Evolutionary conservation across 2,797 vertebrate species (phyloP).

Genomic region (Microchirus variegatus): DNA sequence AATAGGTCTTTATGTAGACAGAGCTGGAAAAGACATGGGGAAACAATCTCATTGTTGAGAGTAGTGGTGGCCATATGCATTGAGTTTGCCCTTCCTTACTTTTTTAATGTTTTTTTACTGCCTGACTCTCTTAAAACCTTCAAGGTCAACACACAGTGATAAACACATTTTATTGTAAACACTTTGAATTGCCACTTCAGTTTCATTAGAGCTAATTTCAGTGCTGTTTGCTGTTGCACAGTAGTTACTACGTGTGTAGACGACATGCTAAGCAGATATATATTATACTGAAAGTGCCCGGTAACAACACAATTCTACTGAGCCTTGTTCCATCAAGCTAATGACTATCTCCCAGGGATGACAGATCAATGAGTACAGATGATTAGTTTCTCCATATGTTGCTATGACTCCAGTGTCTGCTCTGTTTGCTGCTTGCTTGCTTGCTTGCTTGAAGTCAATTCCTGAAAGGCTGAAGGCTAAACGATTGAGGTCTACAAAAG

Average conservation of each 20-base stretch:
- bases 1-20: no score
- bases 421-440: constrained; percentile 28
- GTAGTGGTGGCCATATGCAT: no score
- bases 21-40: no score
- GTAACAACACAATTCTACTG: constrained; percentile 34
- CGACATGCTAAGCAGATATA: constrained; percentile 12
- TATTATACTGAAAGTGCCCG: constrained; percentile 1
- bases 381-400: constrained; percentile 50
- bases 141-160: constrained; percentile 17
- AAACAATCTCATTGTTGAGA: no score
- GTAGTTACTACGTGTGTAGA: neutral
- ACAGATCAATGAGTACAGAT: constrained; percentile 63
- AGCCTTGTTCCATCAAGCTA: constrained; percentile 54
- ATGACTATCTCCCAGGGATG: constrained; percentile 45
- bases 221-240: neutral
- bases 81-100: no score
- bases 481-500: constrained; percentile 62
- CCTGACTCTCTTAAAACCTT: constrained; percentile 5
- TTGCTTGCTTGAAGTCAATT: constrained; percentile 55
- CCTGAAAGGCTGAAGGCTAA: constrained; percentile 46
- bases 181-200: neutral
- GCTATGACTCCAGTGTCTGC: constrained; percentile 29
- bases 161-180: constrained; percentile 11
- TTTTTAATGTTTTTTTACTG: neutral
- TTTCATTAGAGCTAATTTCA: neutral